Conservation (phyloP, 2,797 vertebrate species). For the Sternotherus odoratus region DNA sequence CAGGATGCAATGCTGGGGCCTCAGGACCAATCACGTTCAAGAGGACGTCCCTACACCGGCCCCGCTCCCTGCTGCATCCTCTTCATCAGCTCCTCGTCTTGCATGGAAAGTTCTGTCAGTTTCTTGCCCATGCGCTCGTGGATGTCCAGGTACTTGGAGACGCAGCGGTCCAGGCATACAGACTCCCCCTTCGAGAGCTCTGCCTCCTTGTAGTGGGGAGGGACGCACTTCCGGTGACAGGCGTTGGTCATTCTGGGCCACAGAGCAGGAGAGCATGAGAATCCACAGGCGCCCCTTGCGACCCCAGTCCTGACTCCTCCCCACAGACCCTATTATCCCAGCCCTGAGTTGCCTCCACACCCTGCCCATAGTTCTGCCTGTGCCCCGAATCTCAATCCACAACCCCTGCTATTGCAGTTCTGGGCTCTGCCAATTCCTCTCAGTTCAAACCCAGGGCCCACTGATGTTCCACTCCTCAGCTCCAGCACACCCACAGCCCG, state of each 20-base stretch:
- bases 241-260: slow-evolving; percentile 90
- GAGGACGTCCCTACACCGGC: slow-evolving; percentile 31
- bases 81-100: slow-evolving; percentile 95
- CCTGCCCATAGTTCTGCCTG: not conserved
- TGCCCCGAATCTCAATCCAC: not conserved
- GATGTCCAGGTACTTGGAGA: slow-evolving; percentile 97
- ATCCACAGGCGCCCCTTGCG: not conserved
- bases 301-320: not conserved
- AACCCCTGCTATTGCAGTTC: not conserved
- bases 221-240: slow-evolving; percentile 96
- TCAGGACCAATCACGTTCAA: not conserved
- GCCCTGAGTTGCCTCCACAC: not conserved
- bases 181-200: slow-evolving; percentile 95
- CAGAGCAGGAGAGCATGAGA: not conserved
- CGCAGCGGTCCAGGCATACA: slow-evolving; percentile 96
- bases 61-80: slow-evolving; percentile 83
- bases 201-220: slow-evolving; percentile 95
- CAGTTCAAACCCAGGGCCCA: not conserved
- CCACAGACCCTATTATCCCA: not conserved
- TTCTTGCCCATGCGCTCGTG: slow-evolving; percentile 95
- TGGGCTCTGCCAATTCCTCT: not conserved
- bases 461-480: not conserved
- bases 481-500: not conserved
- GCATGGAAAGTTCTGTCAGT: slow-evolving; percentile 93
- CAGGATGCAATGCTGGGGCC: not conserved